These are phyloP conservation scores for Spatula versicolor DNA, from an alignment of 2,797 vertebrate genomes.

Conservation along the genomic window DNA sequence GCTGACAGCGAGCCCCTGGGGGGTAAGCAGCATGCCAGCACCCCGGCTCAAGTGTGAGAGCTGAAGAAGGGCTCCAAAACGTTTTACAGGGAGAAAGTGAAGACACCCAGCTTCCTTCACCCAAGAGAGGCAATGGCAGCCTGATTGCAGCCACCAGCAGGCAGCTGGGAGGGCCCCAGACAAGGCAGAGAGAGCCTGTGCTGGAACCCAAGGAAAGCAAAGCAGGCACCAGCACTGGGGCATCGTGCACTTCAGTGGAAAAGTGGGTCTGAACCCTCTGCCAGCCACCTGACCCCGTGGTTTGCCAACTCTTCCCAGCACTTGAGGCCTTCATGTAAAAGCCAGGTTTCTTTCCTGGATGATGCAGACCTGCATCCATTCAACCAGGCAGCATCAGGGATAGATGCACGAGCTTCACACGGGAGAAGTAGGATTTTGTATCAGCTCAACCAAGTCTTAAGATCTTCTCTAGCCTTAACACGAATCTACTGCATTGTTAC, in stretches of 20 bases:
- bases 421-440: fast-evolving
- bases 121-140: too few relatives aligned
- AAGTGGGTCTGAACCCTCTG: not conserved
- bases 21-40: not conserved
- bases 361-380: not conserved
- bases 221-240: too few relatives aligned
- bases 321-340: not conserved
- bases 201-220: not conserved
- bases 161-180: not conserved
- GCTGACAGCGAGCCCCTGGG: not conserved
- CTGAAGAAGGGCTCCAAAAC: not conserved
- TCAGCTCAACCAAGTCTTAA: not conserved
- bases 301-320: not conserved
- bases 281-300: not conserved
- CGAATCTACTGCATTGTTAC: fast-evolving
- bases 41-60: not conserved
- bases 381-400: fast-evolving
- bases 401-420: fast-evolving
- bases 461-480: fast-evolving
- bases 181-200: not conserved
- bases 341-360: not conserved
- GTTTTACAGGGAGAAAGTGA: too few relatives aligned
- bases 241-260: too few relatives aligned
- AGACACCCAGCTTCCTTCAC: not conserved
- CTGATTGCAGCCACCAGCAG: not conserved